Evolutionary conservation across 2,888 invertebrate genomes (phyloP).

Genomic region (Pammene fasciana): DNA sequence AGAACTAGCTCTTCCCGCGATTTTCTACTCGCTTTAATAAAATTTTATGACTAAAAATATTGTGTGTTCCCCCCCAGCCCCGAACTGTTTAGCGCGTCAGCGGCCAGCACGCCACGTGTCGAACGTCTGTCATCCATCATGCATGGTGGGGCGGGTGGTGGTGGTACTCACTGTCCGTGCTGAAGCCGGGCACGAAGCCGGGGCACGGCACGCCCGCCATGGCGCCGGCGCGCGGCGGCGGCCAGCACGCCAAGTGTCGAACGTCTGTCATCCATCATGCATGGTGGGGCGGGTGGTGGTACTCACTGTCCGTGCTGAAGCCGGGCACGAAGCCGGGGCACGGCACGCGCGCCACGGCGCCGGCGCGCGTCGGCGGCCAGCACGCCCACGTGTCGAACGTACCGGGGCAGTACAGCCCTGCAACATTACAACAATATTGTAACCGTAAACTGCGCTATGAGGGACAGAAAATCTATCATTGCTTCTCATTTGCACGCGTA

Average conservation of each 20-base stretch:
- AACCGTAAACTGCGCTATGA: too few relatives aligned
- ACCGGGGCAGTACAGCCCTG: constrained; percentile 87
- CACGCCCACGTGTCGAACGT: constrained; percentile 94
- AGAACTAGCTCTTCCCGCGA: too few relatives aligned
- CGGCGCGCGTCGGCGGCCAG: constrained; percentile 88
- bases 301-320: constrained; percentile 89
- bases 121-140: too few relatives aligned
- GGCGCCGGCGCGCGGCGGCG: constrained; percentile 87
- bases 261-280: constrained; percentile 67
- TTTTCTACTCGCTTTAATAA: too few relatives aligned
- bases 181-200: constrained; percentile 89
- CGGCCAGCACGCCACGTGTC: too few relatives aligned
- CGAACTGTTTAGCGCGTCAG: too few relatives aligned
- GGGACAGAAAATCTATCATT: too few relatives aligned
- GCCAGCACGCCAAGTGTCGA: constrained; percentile 92
- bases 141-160: too few relatives aligned
- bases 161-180: constrained; percentile 85
- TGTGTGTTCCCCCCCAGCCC: too few relatives aligned
- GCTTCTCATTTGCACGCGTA: too few relatives aligned
- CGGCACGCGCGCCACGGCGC: constrained; percentile 84
- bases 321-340: constrained; percentile 91
- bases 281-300: too few relatives aligned
- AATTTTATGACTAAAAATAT: too few relatives aligned
- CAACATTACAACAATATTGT: constrained; percentile 41
- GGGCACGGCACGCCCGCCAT: constrained; percentile 88